Base-by-base conservation (phyloP, 2,888 invertebrate species). In the Macroteleia sp. region DNA sequence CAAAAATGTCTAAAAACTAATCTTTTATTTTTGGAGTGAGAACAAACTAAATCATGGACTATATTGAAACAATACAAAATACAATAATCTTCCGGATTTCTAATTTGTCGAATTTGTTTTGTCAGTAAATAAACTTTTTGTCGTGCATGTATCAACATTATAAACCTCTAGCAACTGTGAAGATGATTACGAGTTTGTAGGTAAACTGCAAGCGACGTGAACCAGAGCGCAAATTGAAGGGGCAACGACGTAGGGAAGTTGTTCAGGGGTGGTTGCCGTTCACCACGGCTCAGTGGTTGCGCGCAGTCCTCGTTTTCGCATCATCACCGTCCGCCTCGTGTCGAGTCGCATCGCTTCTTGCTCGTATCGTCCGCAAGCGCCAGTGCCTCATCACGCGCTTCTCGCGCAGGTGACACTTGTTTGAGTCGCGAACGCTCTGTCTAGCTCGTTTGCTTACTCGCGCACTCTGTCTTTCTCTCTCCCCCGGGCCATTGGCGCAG, bases 181-280 rank as follows among this genome's bases (percentile, higher is more conserved):
- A 34, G 44, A 56, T 73, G 46, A 41, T 56, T 36, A 32, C 62
- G 17, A 32, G 41, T 44, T 64, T 34, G 69, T 67, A 50, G 70
- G 56, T 71, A 50, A 44, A 48, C 71, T 50, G 34, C 41, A 44
- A 73, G 70, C 54, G 73, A 64, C 76, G 76, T 73, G 79, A 79
- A 76, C 73, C 79, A 76, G 76, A 76, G 76, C 73, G 76, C 67
- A 69, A 76, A 70, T 46, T 56, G 56, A 44, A 32, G 62, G 48
- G 64, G 32, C 22, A 62, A 44, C 61, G 30, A 54, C 64, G 50
- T 41, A 42, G 64, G 56, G 71, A 42, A n/a, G 73, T 20, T 70
- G 61, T 46, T 59, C 50, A 42, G 59, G 66, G 74, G 64, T 56
- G 66, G 74, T 44, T 42, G 56, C 22, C 41, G 57, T 59, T 62